Conservation (phyloP, 2,888 invertebrate genomes). For the Lydus trimaculatus region DNA sequence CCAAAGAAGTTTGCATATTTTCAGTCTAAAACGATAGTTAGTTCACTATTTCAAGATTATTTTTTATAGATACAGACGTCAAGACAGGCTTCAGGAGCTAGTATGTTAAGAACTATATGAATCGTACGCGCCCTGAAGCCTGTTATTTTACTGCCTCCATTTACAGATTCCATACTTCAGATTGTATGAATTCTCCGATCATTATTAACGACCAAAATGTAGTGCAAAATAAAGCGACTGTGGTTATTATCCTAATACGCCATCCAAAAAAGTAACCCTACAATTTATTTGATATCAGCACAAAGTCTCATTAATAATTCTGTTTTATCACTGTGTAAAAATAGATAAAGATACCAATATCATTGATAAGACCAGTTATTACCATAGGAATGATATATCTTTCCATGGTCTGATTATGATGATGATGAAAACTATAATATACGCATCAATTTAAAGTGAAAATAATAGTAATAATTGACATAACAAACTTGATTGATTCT, state of each 20-base stretch:
- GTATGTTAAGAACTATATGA: neutral
- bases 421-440: neutral
- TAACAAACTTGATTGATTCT: neutral
- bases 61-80: no score
- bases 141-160: neutral
- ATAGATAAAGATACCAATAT: neutral
- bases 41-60: no score
- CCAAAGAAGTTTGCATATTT: neutral
- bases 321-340: neutral
- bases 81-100: no score
- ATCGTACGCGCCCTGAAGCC: neutral
- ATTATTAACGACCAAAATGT: slow-evolving; percentile 1
- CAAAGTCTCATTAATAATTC: neutral
- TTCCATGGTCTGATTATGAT: neutral
- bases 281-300: neutral
- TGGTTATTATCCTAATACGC: neutral
- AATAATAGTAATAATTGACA: neutral
- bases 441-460: neutral
- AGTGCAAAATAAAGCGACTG: neutral
- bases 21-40: no score
- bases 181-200: neutral
- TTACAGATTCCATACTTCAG: neutral
- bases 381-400: neutral
- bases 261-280: neutral
- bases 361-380: neutral